Evolutionary conservation across 2,888 invertebrate species (phyloP).

Genomic region (Drosophila emarginata): DNA sequence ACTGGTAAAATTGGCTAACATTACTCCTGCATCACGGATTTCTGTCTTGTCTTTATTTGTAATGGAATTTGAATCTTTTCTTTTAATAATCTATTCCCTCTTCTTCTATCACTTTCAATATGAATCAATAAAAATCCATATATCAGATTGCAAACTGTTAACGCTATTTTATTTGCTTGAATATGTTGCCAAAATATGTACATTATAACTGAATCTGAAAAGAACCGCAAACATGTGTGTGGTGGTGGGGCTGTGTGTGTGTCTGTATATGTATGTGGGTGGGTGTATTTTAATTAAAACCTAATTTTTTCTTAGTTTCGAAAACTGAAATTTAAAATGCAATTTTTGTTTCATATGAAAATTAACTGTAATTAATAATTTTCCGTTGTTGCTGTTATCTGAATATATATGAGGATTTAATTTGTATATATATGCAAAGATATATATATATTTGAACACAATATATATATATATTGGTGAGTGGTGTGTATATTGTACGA

Average conservation of each 20-base stretch:
- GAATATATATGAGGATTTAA: constrained; percentile 19
- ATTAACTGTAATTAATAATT: background rate
- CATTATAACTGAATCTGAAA: constrained; percentile 41
- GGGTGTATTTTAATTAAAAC: constrained; percentile 16
- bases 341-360: background rate
- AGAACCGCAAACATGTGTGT: background rate
- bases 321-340: background rate
- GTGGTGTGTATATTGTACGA: constrained; percentile 38
- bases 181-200: constrained; percentile 61
- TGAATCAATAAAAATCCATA: background rate
- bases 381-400: background rate
- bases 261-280: constrained; percentile 22
- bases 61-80: too few relatives aligned
- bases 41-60: too few relatives aligned
- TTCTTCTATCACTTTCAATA: background rate
- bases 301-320: background rate
- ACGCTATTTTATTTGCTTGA: constrained; percentile 44
- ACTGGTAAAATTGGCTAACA: too few relatives aligned
- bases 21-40: too few relatives aligned
- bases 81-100: background rate
- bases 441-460: constrained; percentile 23
- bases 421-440: constrained; percentile 16
- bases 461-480: constrained; percentile 14
- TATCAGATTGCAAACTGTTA: constrained; percentile 23
- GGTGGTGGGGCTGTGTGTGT: background rate